Conservation (phyloP, 1,140 invertebrate species). For the Platorchestia sp. region DNA sequence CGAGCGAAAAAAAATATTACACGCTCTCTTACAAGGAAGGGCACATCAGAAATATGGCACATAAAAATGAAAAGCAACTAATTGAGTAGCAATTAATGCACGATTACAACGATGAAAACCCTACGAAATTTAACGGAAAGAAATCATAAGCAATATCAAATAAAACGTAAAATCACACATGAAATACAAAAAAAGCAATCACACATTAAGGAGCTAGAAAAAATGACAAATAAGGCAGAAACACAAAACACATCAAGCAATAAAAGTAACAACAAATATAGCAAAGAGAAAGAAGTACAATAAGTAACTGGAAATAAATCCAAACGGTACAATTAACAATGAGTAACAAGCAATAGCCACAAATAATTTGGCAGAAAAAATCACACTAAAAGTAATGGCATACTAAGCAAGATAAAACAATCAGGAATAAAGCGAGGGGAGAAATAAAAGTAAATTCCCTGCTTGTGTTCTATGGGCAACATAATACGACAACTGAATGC, state of each 20-base stretch:
- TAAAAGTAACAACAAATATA: neutral
- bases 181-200: neutral
- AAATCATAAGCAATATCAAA: no score
- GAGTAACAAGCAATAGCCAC: neutral
- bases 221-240: neutral
- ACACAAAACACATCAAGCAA: neutral
- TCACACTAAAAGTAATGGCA: neutral
- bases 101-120: no score
- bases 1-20: no score
- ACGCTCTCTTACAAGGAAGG: no score
- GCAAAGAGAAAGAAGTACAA: neutral
- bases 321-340: no score
- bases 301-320: no score
- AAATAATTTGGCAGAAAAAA: neutral
- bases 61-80: no score
- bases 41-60: no score
- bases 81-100: no score
- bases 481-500: neutral
- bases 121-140: no score
- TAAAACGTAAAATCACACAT: neutral
- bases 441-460: neutral
- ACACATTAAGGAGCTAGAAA: neutral
- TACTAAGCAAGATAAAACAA: neutral
- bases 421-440: neutral
- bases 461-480: neutral